Percentiles rank a stretch among this genome's conserved stretches.
These are phyloP conservation scores for Platygyra sinensis DNA, from an alignment of 64 coral and sea anemone genomes.

Conservation along the genomic window DNA sequence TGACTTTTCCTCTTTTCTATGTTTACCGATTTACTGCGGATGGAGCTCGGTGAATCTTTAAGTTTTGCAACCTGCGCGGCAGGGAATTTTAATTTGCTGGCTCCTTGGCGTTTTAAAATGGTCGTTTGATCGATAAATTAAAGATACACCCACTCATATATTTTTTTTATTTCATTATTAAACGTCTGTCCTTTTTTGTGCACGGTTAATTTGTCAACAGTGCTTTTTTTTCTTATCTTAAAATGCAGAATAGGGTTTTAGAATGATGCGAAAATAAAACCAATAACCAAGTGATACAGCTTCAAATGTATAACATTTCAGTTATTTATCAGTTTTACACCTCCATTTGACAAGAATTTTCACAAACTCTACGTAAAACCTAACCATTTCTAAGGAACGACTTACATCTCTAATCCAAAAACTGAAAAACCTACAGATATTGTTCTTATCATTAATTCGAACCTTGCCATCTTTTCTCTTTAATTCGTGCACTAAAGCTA, in stretches of 20 bases:
- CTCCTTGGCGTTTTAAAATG: neutral
- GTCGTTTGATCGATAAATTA: neutral
- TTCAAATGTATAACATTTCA: neutral
- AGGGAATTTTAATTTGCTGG: neutral
- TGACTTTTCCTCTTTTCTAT: constrained; percentile 3
- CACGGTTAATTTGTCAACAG: neutral
- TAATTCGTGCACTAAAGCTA: neutral
- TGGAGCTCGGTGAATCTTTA: neutral
- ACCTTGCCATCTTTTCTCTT: neutral
- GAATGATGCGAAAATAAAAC: neutral
- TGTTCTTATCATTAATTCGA: neutral
- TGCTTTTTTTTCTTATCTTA: neutral
- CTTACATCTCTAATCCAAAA: neutral
- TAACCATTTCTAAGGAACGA: neutral
- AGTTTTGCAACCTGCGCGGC: neutral
- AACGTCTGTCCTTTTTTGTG: neutral
- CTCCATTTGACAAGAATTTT: neutral
- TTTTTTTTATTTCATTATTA: neutral
- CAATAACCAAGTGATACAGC: neutral
- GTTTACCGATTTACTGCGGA: neutral
- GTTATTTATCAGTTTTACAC: neutral
- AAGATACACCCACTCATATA: neutral
- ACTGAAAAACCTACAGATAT: neutral
- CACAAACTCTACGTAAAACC: neutral
- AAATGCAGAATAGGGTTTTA: neutral